Percentiles rank a stretch among this genome's conserved stretches.
These are phyloP conservation scores for Crossaster papposus DNA, from an alignment of 53 echinoderm and acorn worm species.

Conservation along the genomic window DNA sequence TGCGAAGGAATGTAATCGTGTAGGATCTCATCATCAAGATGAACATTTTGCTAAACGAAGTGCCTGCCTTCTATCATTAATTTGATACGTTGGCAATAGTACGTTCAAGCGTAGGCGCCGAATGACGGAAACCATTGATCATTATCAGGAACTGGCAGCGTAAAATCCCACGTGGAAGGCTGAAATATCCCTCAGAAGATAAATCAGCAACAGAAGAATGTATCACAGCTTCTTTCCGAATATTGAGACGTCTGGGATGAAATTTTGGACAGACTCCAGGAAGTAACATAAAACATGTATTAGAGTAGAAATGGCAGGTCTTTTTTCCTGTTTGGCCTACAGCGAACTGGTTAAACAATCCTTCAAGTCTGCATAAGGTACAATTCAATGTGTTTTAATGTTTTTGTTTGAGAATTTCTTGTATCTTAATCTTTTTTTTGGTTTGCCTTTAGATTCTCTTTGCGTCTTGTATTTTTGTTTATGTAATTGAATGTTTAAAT, in stretches of 20 bases:
- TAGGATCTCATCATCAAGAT: not conserved
- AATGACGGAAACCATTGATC: not conserved
- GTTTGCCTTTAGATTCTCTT: too few relatives aligned
- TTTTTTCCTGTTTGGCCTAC: not conserved
- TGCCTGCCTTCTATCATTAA: not conserved
- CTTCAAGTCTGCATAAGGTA: too few relatives aligned
- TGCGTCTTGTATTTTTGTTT: too few relatives aligned
- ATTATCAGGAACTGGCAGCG: not conserved
- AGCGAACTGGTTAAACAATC: too few relatives aligned
- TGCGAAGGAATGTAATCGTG: not conserved
- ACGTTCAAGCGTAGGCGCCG: not conserved
- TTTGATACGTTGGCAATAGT: not conserved
- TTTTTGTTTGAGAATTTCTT: too few relatives aligned
- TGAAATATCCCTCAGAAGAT: not conserved
- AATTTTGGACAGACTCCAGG: slow-evolving; percentile 25
- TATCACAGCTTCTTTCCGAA: not conserved
- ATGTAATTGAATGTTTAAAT: too few relatives aligned
- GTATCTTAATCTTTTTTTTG: too few relatives aligned
- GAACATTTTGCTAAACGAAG: not conserved
- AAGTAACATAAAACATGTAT: not conserved
- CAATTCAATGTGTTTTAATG: too few relatives aligned
- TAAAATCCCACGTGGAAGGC: not conserved
- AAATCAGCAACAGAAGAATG: not conserved
- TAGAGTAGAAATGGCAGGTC: not conserved
- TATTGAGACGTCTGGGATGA: not conserved